A percentile compares a stretch with the other conserved stretches of the same genome.
These are phyloP conservation scores for Dendroctonus ponderosae DNA, from an alignment of 1,140 invertebrate genomes.

Conservation along the genomic window DNA sequence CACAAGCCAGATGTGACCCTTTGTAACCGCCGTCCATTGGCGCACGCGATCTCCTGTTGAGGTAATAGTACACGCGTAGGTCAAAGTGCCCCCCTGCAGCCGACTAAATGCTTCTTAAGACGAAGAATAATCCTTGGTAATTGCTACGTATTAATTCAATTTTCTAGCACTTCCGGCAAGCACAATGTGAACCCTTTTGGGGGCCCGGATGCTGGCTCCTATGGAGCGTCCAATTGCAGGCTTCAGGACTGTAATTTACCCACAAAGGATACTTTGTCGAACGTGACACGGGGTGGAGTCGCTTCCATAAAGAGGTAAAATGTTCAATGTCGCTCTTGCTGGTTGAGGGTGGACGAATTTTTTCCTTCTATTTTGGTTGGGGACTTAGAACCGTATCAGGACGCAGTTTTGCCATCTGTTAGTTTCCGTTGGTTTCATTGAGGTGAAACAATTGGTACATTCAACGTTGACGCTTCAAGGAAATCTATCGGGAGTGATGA, in stretches of 20 bases:
- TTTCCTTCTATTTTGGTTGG: slow-evolving; percentile 17
- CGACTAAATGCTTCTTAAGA: slow-evolving; percentile 49
- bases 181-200: slow-evolving; percentile 46
- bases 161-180: slow-evolving; percentile 46
- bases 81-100: slow-evolving; percentile 38
- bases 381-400: neutral
- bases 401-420: slow-evolving; percentile 17
- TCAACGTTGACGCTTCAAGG: no score
- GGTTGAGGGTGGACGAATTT: slow-evolving; percentile 27
- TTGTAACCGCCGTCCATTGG: slow-evolving; percentile 38
- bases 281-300: slow-evolving; percentile 41
- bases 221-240: slow-evolving; percentile 45
- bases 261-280: slow-evolving; percentile 47
- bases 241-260: slow-evolving; percentile 48
- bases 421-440: slow-evolving; percentile 5
- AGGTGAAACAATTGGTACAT: neutral
- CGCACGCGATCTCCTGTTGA: slow-evolving; percentile 44
- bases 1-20: slow-evolving; percentile 21
- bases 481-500: no score
- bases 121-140: slow-evolving; percentile 44
- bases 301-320: slow-evolving; percentile 42
- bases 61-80: slow-evolving; percentile 47
- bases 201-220: slow-evolving; percentile 45
- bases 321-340: slow-evolving; percentile 26
- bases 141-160: slow-evolving; percentile 53